Evolutionary conservation across 2,888 invertebrate species (phyloP), one percentile per base, ranked within the genome.

Genomic region (Tenthredo amoena): DNA sequence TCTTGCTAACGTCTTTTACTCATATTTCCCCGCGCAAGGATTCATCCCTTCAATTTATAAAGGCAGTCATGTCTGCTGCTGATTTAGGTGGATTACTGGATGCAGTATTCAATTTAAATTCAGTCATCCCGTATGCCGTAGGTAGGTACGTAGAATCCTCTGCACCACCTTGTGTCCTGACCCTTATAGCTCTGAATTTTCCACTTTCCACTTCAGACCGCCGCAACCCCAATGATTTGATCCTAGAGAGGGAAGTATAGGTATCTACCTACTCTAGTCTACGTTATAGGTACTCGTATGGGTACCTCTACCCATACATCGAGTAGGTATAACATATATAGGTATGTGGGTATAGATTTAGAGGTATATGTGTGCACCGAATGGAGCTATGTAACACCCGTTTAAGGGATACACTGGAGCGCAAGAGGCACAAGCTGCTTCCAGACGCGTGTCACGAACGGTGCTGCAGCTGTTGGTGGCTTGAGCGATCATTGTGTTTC

Each of bases 391-490:
- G 55, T 55, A 74, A 72, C 84, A 84, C 74, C 74, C 84, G 84
- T 84, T 74, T 58, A 40, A 26, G 74, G 84, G 84, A 74, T 50
- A 77, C 83, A 83, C 40, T 50, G 62, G 15, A 31, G 31, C 68
- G 31, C 26, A 72, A 47, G 40, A 74, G 74, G 58, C 85, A 85
- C 85, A 85, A 85, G 85, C 85, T 85, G 85, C 85, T 77, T 68
- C 87, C 88, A 87, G 91, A 91, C 92, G 91, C 91, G 92, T 92
- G 92, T 92, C 91, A 90, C 88, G 88, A 86, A 89, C 89, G 88
- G 91, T 91, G 91, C 90, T 90, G 91, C 88, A 85, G 87, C 86
- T 87, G 87, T 87, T 86, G 84, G 37, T 58, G 58, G 79, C 79
- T 62, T 79, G 58, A 50, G 50, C 76, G 76, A 77, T 89, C 89